Base-by-base conservation (phyloP, 2,113 vertebrate genomes). In the Emydocephalus ijimae region DNA sequence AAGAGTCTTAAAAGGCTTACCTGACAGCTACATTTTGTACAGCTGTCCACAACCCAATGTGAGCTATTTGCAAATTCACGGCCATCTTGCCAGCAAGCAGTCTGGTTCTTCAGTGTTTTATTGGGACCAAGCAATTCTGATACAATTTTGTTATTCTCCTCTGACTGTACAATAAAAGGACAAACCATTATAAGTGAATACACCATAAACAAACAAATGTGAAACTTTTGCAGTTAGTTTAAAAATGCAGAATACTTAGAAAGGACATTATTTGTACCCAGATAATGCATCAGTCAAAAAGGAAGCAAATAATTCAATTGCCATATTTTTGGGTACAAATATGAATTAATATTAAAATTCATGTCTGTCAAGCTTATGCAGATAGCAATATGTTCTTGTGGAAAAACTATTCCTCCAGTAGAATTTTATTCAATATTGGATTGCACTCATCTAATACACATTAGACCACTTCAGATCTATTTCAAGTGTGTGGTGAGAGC, bases 1-100 rank as follows among this genome's bases (percentile, higher is more conserved):
- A 26, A 90, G 20, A 56, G 45, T 94, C 23, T 10, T 2, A 5
- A 88, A 92, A 91, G 56, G 14, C 95, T 94, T 97, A 99, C 99
- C 99, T 98, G 98, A 96, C 99, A 99, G 93, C 98, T 98, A 56
- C 99, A 99, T 50, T 98, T 98, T 57, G 99, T 99, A 89, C 99
- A 99, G 97, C 99, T 99, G 96, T 99, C 99, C 93, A 99, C 99
- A 92, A 99, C 98, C 99, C 99, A 99, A 92, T 99, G 98, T 94
- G 99, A 99, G 23, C 98, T 98, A 95, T 99, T 98, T 9, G 98
- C 98, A 91, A 99, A 99, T 95, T 99, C 97, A 20, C 99, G 98
- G 4, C 99, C 99, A 48, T 99, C 99, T 95, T 99, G 99, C 99
- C 98, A 99, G 96, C 99, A 99, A 94, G 98, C 98, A 0, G 98